Evolutionary conservation across 35 echinoderm and acorn worm species (phyloP).

Genomic region (Ptychodera flava): DNA sequence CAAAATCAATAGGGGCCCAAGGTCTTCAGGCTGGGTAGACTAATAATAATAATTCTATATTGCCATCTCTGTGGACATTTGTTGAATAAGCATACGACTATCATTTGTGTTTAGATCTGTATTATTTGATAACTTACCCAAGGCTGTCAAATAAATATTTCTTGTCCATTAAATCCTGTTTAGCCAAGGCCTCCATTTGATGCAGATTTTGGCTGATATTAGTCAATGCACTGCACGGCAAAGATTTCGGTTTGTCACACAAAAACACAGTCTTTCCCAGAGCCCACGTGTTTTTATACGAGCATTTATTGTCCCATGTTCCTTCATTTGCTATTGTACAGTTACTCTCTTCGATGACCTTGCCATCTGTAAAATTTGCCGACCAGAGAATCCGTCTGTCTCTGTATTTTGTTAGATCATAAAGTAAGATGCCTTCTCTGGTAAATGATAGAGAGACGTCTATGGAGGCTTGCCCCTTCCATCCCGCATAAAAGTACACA

Average conservation of each 20-base stretch:
- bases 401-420: background rate
- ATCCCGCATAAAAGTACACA: slow-evolving; percentile 48
- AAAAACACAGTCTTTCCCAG: background rate
- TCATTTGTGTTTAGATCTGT: too few relatives aligned
- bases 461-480: slow-evolving; percentile 19
- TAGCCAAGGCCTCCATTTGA: background rate
- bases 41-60: too few relatives aligned
- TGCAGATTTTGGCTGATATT: background rate
- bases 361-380: background rate
- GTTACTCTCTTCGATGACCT: background rate
- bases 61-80: too few relatives aligned
- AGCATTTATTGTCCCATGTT: background rate
- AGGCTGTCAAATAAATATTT: too few relatives aligned
- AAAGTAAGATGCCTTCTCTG: slow-evolving; percentile 1
- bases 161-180: too few relatives aligned
- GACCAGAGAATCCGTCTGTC: background rate
- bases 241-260: background rate
- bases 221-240: background rate
- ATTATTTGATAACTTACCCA: too few relatives aligned
- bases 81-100: too few relatives aligned
- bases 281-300: background rate
- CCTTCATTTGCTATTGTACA: background rate
- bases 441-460: slow-evolving; percentile 19
- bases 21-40: too few relatives aligned
- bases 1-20: too few relatives aligned